These are phyloP conservation scores for Psephotus haematonotus DNA, from an alignment of 2,113 vertebrate species.

Conservation along the genomic window DNA sequence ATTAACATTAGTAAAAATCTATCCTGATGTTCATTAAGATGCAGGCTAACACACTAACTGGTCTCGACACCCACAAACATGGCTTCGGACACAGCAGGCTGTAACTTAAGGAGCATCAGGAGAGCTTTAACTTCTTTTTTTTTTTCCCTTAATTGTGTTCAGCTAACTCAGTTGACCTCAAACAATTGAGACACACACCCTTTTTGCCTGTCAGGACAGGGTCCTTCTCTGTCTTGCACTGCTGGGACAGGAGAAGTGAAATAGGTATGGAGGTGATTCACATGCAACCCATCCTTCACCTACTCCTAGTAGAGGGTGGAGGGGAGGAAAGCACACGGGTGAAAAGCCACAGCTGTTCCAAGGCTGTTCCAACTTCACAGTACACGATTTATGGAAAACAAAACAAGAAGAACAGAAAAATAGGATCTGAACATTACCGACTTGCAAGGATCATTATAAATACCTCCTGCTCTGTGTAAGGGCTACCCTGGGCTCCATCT, in stretches of 20 bases:
- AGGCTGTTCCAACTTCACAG: slow-evolving; percentile 14
- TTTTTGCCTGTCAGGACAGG: slow-evolving; percentile 60
- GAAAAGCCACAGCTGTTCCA: slow-evolving; percentile 40
- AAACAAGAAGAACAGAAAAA: slow-evolving; percentile 32
- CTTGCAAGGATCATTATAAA: slow-evolving; percentile 25
- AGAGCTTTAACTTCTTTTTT: neutral
- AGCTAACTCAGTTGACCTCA: slow-evolving; percentile 61
- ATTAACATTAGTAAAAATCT: slow-evolving; percentile 16
- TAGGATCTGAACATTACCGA: neutral
- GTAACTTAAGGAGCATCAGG: slow-evolving; percentile 22
- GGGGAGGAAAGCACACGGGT: neutral
- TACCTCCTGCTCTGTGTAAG: slow-evolving; percentile 5
- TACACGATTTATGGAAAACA: slow-evolving; percentile 18
- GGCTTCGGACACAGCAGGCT: neutral
- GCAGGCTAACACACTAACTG: slow-evolving; percentile 9
- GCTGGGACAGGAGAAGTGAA: slow-evolving; percentile 35
- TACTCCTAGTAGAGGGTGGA: neutral
- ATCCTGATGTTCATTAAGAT: neutral
- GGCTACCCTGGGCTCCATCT: slow-evolving; percentile 49
- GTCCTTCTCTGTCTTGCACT: slow-evolving; percentile 27
- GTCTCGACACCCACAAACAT: neutral
- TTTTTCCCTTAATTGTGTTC: neutral
- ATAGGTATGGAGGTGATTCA: slow-evolving; percentile 54
- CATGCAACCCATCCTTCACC: slow-evolving; percentile 32
- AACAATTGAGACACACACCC: slow-evolving; percentile 58